These are phyloP conservation scores for Psittacula cyanocephala DNA, from an alignment of 2,113 vertebrate genomes.

Conservation along the genomic window DNA sequence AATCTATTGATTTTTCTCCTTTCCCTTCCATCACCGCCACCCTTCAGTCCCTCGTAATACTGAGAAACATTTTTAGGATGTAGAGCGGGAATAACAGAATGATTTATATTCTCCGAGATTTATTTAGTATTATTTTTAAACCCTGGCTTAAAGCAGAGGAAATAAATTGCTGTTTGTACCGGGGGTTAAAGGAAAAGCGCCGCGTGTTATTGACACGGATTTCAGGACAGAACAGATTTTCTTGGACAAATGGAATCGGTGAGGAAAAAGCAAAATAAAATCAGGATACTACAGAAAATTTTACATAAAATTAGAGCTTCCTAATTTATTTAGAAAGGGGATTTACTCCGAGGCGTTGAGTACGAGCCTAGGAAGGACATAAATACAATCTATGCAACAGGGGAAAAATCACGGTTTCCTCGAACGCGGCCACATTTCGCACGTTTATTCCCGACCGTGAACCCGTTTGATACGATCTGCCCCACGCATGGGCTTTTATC, in stretches of 20 bases:
- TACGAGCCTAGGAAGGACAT: background rate
- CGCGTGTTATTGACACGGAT: background rate
- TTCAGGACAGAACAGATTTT: background rate
- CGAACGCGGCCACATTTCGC: background rate
- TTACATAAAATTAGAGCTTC: background rate
- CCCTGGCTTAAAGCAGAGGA: background rate
- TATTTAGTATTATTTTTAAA: background rate
- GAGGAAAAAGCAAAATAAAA: background rate
- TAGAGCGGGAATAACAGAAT: background rate
- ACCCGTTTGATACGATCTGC: background rate
- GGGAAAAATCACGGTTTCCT: background rate
- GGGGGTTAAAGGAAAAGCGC: background rate
- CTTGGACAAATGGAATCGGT: background rate
- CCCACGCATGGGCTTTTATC: background rate
- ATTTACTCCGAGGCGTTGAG: background rate
- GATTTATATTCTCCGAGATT: slow-evolving; percentile 36
- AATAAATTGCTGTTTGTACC: slow-evolving; percentile 19
- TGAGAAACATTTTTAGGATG: slow-evolving; percentile 3
- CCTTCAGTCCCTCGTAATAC: background rate
- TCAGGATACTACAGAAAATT: background rate
- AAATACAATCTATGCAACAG: background rate
- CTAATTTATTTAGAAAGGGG: background rate
- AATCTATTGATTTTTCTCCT: slow-evolving; percentile 7
- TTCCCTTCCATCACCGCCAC: background rate
- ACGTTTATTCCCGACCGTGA: background rate